phyloP scores from a whole-genome alignment of 2,888 invertebrate species.

The Atethmia centrago region DNA sequence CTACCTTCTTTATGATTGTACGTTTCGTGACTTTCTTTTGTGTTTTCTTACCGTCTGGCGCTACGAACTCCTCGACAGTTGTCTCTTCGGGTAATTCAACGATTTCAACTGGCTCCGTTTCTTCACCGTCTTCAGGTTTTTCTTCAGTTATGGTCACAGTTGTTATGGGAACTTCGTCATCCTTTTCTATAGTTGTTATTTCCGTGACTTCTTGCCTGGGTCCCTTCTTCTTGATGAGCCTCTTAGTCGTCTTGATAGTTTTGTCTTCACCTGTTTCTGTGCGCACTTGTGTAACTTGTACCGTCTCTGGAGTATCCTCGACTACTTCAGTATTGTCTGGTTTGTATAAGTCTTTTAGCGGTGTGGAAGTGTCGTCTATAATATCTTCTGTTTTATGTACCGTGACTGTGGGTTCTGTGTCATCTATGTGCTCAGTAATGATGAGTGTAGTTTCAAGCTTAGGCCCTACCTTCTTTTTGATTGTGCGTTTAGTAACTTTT shows the following conservation, averaged over 20 bases:
- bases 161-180: conserved; percentile 69
- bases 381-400: conserved; percentile 41
- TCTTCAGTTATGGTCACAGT: conserved; percentile 57
- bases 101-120: background rate
- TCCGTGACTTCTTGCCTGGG: conserved; percentile 64
- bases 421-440: conserved; percentile 77
- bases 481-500: conserved; percentile 74
- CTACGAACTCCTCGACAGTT: conserved; percentile 6
- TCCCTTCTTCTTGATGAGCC: conserved; percentile 70
- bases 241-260: conserved; percentile 69
- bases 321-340: fast-evolving
- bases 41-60: conserved; percentile 40
- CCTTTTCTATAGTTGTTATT: conserved; percentile 72
- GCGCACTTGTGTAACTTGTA: conserved; percentile 36
- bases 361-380: background rate
- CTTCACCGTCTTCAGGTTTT: background rate
- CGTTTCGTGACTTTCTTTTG: conserved; percentile 56
- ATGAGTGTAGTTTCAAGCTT: conserved; percentile 55
- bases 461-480: conserved; percentile 82
- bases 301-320: background rate
- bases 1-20: conserved; percentile 64
- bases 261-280: conserved; percentile 64
- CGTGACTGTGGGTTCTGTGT: conserved; percentile 70
- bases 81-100: conserved; percentile 41
- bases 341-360: background rate